Evolutionary conservation across 2,888 invertebrate genomes (phyloP), one percentile per base, ranked within the genome.

Genomic region (Lithophane leautieri): DNA sequence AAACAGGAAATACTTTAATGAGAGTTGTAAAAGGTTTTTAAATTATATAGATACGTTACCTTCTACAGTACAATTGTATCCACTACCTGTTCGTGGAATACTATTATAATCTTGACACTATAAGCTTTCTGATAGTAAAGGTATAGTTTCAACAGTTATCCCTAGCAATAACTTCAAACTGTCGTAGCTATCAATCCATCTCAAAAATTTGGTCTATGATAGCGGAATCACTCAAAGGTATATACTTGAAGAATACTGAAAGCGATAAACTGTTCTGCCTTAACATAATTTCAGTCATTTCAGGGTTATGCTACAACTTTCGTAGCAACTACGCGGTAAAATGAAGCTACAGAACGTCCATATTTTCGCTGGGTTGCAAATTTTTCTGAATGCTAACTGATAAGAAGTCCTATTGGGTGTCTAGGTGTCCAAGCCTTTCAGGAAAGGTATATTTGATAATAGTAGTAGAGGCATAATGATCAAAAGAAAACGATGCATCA

Each of bases 101-200:
- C n/a, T 65, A 63, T 44, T 16, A 19, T 19, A 50, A 67, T 78
- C 75, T 66, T 81, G 47, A 81, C 61, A 79, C 16, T 70, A 50
- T 62, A 63, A 70, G 58, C 44, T 47, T 16, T 0, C 16, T 6
- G 54, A 60, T 65, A 47, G 52, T 65, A 28, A 8, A 12, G 52
- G 14, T 81, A 25, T n/a, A 74, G n/a, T 54, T 66, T 47, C 40
- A 65, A 47, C 60, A 60, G 25, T n/a, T 28, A 54, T 19, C 14
- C 19, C 25, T 44, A n/a, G 9, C 11, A 61, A 44, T 34, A n/a
- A 22, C 50, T 52, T 62, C 3, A 1, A 61, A 25, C 47, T 60
- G 34, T 65, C 34, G 2, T 25, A 42, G 28, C 52, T 65, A 44
- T 65, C 50, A 65, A 54, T 71, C 34, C 22, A 50, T 62, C 19